Percentiles rank a stretch among this genome's conserved stretches.
Conservation (phyloP, 2,113 vertebrate genomes). For the Sialia sialis region DNA sequence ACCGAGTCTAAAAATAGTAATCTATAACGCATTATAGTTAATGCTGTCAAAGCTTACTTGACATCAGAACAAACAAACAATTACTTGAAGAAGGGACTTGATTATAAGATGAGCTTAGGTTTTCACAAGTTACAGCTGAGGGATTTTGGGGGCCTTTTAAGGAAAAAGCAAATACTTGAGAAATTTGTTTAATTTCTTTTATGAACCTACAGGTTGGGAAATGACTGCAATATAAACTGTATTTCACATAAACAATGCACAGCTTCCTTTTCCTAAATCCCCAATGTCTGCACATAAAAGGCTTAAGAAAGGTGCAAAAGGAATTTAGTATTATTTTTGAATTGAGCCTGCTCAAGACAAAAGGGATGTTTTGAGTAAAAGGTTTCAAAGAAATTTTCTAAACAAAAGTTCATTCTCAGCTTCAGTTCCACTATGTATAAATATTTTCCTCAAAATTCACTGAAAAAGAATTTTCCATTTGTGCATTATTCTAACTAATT, state of each 20-base stretch:
- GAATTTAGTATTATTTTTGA: not conserved
- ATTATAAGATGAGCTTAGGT: not conserved
- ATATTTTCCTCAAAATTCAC: not conserved
- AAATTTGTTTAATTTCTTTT: not conserved
- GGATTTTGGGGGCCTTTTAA: not conserved
- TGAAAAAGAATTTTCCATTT: not conserved
- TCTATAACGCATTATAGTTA: not conserved
- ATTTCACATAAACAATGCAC: not conserved
- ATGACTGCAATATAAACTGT: not conserved
- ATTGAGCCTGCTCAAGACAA: not conserved
- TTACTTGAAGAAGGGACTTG: not conserved
- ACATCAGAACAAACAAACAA: not conserved
- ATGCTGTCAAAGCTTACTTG: conserved; percentile 1
- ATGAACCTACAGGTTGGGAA: not conserved
- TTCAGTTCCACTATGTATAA: not conserved
- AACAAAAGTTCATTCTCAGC: not conserved
- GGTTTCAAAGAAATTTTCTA: not conserved
- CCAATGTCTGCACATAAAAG: not conserved
- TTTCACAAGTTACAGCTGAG: not conserved
- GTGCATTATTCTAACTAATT: not conserved
- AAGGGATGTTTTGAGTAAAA: not conserved
- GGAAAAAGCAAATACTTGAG: not conserved
- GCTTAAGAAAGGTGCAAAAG: not conserved
- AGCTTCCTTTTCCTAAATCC: not conserved
- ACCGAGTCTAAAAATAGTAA: not conserved